These are phyloP conservation scores for Cyphomyrus plagiostoma DNA, from an alignment of 2,113 vertebrate species.

Conservation along the genomic window DNA sequence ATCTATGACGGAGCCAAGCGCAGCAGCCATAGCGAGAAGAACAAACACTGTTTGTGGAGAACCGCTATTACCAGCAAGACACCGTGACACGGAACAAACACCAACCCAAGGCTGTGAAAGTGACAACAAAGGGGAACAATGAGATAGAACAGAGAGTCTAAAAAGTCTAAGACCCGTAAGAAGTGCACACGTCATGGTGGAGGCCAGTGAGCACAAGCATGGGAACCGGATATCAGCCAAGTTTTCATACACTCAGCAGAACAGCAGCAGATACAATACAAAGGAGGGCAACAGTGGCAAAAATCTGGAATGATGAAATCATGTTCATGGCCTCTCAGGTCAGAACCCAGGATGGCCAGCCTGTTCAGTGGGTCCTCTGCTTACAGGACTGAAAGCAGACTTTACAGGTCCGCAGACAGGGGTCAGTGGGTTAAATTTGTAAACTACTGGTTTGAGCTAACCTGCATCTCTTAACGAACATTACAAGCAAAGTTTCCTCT, in stretches of 20 bases:
- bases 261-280: not conserved
- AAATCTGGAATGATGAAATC: not conserved
- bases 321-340: not conserved
- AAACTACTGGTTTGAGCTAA: not conserved
- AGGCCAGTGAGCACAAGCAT: not conserved
- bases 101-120: not conserved
- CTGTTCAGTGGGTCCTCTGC: not conserved
- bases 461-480: not conserved
- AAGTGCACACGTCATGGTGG: not conserved
- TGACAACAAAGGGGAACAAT: not conserved
- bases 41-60: slow-evolving; percentile 26
- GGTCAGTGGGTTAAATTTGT: not conserved
- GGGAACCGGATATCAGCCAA: not conserved
- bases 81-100: not conserved
- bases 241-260: not conserved
- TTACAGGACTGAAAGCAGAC: not conserved
- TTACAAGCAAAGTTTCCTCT: not conserved
- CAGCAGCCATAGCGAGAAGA: slow-evolving; percentile 17
- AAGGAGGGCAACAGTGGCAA: not conserved
- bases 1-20: not conserved
- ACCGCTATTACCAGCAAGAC: slow-evolving; percentile 28
- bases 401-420: not conserved
- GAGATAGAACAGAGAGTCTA: not conserved
- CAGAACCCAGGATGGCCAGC: not conserved
- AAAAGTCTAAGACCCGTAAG: not conserved